These are phyloP conservation scores for Castor canadensis DNA, from an alignment of 2,113 vertebrate genomes.

Conservation along the genomic window DNA sequence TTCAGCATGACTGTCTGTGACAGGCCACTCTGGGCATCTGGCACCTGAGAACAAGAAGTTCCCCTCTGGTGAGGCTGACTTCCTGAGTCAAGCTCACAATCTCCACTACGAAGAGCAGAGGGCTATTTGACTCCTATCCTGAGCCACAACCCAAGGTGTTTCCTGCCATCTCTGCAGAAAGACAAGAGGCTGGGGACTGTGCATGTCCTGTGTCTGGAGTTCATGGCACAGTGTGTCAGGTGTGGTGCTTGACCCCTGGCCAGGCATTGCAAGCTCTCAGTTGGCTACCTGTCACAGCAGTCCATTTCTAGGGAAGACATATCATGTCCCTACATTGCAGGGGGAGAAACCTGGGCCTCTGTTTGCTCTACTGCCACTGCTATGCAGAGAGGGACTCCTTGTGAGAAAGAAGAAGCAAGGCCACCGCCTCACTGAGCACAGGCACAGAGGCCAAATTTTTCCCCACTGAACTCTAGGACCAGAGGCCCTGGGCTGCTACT, in stretches of 20 bases:
- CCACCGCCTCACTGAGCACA: fast-evolving
- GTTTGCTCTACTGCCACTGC: not conserved
- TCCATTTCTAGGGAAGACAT: not conserved
- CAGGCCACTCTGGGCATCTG: not conserved
- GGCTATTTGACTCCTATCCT: not conserved
- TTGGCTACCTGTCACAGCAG: not conserved
- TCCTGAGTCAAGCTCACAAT: not conserved
- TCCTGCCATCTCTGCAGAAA: not conserved
- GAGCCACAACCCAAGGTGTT: not conserved
- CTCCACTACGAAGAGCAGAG: fast-evolving
- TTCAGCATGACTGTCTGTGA: not conserved
- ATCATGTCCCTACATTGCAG: not conserved
- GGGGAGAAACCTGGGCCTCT: not conserved
- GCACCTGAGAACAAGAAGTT: not conserved
- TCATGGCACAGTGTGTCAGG: fast-evolving
- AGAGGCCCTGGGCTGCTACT: not conserved
- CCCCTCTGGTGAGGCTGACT: not conserved
- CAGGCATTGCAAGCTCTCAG: not conserved
- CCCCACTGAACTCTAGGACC: not conserved
- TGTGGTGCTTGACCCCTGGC: not conserved
- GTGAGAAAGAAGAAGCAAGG: not conserved
- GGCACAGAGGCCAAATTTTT: not conserved
- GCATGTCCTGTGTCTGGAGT: fast-evolving
- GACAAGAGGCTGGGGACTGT: not conserved
- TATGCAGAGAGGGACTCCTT: not conserved